These are phyloP conservation scores for Heloderma charlesbogerti DNA, from an alignment of 2,113 vertebrate genomes.

Conservation along the genomic window DNA sequence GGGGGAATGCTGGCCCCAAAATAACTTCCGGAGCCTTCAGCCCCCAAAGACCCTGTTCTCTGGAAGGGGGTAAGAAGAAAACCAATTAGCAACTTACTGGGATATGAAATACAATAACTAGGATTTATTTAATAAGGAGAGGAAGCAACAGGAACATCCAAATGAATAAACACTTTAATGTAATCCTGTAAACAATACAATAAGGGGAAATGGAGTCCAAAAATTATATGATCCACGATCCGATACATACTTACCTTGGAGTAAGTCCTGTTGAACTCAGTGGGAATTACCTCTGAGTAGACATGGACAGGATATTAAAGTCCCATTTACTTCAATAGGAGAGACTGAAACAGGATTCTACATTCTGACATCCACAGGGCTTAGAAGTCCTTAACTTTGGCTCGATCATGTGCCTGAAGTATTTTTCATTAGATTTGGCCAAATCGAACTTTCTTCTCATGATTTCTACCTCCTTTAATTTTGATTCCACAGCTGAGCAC, in stretches of 20 bases:
- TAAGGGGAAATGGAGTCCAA: too few species aligned
- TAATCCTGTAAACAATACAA: too few species aligned
- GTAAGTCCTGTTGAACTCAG: not conserved
- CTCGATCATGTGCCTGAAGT: not conserved
- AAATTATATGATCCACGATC: not conserved
- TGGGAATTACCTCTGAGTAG: not conserved
- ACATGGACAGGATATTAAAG: not conserved
- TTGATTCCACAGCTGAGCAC: not conserved
- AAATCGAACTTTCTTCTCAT: not conserved
- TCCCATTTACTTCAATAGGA: not conserved
- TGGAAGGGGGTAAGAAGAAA: too few species aligned
- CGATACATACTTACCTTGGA: not conserved
- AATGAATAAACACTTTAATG: too few species aligned
- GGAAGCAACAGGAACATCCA: too few species aligned
- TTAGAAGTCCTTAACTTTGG: not conserved
- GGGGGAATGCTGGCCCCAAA: too few species aligned
- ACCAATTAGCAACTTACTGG: too few species aligned
- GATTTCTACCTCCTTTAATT: not conserved
- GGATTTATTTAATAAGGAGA: too few species aligned
- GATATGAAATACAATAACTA: too few species aligned
- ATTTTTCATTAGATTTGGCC: slow-evolving; percentile 11
- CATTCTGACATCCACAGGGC: not conserved
- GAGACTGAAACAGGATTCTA: not conserved
- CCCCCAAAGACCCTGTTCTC: too few species aligned
- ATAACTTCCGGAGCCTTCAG: too few species aligned